Conservation (phyloP, 2,113 vertebrate genomes). For the Trogon surrucura region DNA sequence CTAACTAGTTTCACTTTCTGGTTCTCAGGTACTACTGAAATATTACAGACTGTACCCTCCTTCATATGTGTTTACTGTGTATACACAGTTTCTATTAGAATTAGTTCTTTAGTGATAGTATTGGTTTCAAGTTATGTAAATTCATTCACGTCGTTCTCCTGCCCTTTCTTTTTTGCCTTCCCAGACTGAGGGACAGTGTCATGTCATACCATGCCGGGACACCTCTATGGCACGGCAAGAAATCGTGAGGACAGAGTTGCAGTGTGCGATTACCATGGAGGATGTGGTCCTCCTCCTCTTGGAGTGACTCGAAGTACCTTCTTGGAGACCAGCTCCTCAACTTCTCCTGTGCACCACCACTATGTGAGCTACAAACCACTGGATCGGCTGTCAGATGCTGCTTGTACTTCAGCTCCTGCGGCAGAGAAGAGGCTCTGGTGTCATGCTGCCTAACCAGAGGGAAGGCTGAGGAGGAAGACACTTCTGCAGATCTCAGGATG, state of each 20-base stretch:
- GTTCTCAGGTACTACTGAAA: neutral
- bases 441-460: accelerated
- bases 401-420: neutral
- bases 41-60: neutral
- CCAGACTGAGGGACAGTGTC: neutral
- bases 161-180: neutral
- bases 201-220: neutral
- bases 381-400: neutral
- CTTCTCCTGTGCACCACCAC: neutral
- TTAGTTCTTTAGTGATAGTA: neutral
- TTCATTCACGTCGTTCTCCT: neutral
- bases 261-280: neutral
- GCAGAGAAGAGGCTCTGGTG: neutral
- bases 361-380: neutral
- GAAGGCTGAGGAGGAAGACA: neutral
- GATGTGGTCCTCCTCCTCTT: neutral
- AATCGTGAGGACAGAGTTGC: neutral
- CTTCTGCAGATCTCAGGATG: neutral
- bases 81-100: neutral
- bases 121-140: neutral
- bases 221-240: neutral
- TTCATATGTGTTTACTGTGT: neutral
- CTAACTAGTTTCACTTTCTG: neutral
- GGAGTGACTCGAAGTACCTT: neutral
- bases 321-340: neutral